Conservation (phyloP, 2,113 vertebrate species). For the Lates calcarifer region DNA sequence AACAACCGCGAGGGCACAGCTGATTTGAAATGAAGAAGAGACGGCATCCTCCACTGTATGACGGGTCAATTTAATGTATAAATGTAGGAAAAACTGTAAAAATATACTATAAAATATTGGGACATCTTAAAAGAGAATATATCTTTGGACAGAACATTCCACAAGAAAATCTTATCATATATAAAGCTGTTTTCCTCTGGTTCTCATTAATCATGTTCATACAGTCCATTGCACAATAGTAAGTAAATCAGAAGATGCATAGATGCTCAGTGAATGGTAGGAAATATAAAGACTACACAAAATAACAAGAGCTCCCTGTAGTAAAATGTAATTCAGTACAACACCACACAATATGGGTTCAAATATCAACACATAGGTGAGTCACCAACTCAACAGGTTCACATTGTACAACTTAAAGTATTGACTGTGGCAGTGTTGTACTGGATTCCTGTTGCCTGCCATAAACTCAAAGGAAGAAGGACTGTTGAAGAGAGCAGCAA, state of each 20-base stretch:
- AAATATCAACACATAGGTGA: not conserved
- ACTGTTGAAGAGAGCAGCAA: too few relatives aligned
- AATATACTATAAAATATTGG: too few relatives aligned
- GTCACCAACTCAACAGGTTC: not conserved
- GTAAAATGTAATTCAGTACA: not conserved
- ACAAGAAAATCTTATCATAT: too few relatives aligned
- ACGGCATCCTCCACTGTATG: not conserved
- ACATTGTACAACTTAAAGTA: not conserved
- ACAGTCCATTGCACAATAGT: not conserved
- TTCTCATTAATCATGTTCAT: not conserved
- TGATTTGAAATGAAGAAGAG: slow-evolving; percentile 26
- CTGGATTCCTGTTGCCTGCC: too few relatives aligned
- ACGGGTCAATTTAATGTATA: slow-evolving; percentile 9
- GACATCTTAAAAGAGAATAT: too few relatives aligned
- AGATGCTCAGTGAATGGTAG: not conserved
- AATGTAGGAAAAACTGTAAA: not conserved
- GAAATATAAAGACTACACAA: not conserved
- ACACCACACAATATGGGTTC: not conserved
- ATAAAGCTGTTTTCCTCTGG: too few relatives aligned
- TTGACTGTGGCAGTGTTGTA: too few relatives aligned
- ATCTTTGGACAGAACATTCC: too few relatives aligned
- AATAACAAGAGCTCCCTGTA: not conserved
- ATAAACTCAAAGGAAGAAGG: too few relatives aligned
- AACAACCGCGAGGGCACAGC: slow-evolving; percentile 29
- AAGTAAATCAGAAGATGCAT: not conserved